Evolutionary conservation across 2,797 vertebrate species (phyloP).

Genomic region (Phylloscopus collybita): DNA sequence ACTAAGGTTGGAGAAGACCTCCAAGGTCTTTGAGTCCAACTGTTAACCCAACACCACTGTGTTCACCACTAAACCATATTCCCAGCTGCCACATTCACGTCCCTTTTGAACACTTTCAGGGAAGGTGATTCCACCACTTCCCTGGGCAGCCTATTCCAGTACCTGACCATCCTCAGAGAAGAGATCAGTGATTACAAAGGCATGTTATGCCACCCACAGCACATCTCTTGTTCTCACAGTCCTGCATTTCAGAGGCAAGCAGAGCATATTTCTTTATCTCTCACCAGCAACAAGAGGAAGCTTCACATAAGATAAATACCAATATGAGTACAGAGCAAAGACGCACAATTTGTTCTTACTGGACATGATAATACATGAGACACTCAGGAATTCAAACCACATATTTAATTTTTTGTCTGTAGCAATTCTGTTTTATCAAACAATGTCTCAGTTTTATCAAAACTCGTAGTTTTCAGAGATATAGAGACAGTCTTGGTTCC

Average conservation of each 20-base stretch:
- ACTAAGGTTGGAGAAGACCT: neutral
- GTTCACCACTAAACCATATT: neutral
- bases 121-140: neutral
- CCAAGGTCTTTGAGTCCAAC: no score
- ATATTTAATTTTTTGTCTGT: neutral
- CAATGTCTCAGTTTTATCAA: neutral
- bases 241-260: neutral
- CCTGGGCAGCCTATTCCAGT: neutral
- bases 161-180: neutral
- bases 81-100: fast-evolving
- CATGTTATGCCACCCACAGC: neutral
- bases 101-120: neutral
- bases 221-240: neutral
- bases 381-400: neutral
- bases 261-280: neutral
- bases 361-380: neutral
- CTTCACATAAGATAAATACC: neutral
- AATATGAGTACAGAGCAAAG: neutral
- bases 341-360: neutral
- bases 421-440: neutral
- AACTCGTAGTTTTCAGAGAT: neutral
- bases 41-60: neutral
- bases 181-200: neutral
- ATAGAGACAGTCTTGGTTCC: neutral
- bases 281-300: neutral